Evolutionary conservation across 2,113 vertebrate genomes (phyloP).

Genomic region (Oreotrochilus melanogaster): DNA sequence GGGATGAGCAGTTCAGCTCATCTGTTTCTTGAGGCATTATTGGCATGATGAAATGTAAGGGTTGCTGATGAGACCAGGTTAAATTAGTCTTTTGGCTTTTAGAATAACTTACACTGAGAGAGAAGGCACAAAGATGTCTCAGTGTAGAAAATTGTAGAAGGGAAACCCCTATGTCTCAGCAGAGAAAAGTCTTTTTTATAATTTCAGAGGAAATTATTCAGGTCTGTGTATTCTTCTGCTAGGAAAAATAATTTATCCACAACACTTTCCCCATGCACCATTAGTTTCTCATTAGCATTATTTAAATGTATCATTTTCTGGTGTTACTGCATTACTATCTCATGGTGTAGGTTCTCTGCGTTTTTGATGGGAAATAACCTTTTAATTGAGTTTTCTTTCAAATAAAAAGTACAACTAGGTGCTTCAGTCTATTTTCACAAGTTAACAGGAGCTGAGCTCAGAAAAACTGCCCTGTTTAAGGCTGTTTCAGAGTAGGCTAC

Average conservation of each 20-base stretch:
- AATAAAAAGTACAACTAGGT: background rate
- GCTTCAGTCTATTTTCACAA: background rate
- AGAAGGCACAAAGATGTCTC: background rate
- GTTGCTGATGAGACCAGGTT: background rate
- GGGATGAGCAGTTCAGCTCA: background rate
- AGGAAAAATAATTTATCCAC: background rate
- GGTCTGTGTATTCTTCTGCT: background rate
- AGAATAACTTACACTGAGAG: background rate
- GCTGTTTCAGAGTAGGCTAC: background rate
- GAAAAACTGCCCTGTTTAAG: background rate
- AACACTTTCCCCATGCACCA: background rate
- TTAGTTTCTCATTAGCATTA: background rate
- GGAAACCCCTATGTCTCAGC: accelerated
- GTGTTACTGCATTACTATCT: background rate
- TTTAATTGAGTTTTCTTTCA: background rate
- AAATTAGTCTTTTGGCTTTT: background rate
- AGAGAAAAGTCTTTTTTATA: background rate
- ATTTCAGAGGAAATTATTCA: background rate
- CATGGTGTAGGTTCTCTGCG: background rate
- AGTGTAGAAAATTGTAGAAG: background rate
- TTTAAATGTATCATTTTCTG: background rate
- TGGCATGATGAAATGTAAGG: background rate
- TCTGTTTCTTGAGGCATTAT: background rate
- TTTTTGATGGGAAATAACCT: background rate
- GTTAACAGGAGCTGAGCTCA: background rate